Percentiles rank a stretch among this genome's conserved stretches.
phyloP scores from a whole-genome alignment of 2,113 vertebrate species.

The Nothocercus julius region DNA sequence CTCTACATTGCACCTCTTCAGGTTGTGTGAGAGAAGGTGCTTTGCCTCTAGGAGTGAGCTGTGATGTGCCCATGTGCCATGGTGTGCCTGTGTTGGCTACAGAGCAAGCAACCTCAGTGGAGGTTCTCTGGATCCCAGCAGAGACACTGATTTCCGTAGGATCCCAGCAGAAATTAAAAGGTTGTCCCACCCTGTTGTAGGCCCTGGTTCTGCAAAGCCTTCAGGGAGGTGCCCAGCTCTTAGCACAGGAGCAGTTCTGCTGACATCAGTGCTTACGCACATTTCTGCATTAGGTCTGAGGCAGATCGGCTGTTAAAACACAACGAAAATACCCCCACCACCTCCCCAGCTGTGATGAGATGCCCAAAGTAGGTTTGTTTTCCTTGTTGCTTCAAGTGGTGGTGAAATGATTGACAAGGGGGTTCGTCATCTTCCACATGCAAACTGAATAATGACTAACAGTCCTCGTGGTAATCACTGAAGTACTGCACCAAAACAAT shows the following conservation, averaged over 20 bases:
- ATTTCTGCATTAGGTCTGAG: neutral
- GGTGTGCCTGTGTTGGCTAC: neutral
- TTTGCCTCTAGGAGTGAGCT: neutral
- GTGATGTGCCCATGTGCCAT: neutral
- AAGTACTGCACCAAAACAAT: constrained; percentile 35
- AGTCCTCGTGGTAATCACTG: neutral
- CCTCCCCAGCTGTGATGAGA: neutral
- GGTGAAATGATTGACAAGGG: neutral
- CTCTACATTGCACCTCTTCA: neutral
- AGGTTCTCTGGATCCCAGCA: neutral
- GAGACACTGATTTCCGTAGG: neutral
- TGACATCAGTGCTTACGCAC: fast-evolving
- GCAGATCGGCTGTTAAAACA: neutral
- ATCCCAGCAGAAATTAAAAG: neutral
- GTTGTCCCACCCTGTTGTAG: neutral
- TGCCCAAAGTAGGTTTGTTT: neutral
- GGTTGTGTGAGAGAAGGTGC: fast-evolving
- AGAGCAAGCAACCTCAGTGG: neutral
- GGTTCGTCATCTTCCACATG: neutral
- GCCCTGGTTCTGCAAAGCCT: neutral
- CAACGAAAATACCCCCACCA: neutral
- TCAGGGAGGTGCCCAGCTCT: neutral
- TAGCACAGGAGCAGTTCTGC: fast-evolving
- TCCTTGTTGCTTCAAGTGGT: neutral
- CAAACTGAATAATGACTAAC: constrained; percentile 5